A percentile compares a stretch with the other conserved stretches of the same genome.
Conservation (phyloP, 2,888 invertebrate species). For the Drosophila villosipedis region DNA sequence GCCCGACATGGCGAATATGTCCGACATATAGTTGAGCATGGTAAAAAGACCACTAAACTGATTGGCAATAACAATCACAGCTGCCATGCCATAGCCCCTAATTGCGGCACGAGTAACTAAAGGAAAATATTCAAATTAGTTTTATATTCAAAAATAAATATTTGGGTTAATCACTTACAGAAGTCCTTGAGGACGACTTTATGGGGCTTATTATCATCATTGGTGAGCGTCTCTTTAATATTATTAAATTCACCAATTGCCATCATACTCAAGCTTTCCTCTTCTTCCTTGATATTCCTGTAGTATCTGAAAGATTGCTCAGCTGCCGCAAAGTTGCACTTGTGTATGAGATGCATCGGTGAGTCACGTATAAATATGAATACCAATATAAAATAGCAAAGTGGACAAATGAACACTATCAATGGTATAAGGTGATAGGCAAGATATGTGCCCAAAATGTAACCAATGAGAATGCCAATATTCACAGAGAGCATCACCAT, state of each 20-base stretch:
- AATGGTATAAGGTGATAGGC: constrained; percentile 76
- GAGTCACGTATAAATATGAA: constrained; percentile 78
- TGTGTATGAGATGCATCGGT: constrained; percentile 77
- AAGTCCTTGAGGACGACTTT: constrained; percentile 63
- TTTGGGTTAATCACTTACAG: constrained; percentile 54
- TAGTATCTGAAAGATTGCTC: constrained; percentile 80
- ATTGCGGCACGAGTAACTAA: constrained; percentile 70
- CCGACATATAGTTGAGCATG: constrained; percentile 83
- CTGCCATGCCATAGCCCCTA: constrained; percentile 69
- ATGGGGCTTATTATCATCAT: constrained; percentile 42
- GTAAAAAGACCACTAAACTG: constrained; percentile 82
- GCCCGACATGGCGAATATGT: constrained; percentile 80
- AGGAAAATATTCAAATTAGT: constrained; percentile 23
- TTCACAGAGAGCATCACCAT: constrained; percentile 81
- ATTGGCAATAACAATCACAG: constrained; percentile 72
- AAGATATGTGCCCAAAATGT: constrained; percentile 76
- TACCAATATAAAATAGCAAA: constrained; percentile 66
- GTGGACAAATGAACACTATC: constrained; percentile 67
- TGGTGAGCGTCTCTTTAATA: constrained; percentile 59
- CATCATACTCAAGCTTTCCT: constrained; percentile 8
- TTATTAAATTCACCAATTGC: constrained; percentile 58
- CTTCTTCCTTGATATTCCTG: constrained; percentile 62
- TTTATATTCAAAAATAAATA: neutral
- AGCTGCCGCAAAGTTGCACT: constrained; percentile 66
- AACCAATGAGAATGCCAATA: constrained; percentile 80